Base-by-base conservation (phyloP, 2,888 invertebrate species). In the Limenitis camilla region DNA sequence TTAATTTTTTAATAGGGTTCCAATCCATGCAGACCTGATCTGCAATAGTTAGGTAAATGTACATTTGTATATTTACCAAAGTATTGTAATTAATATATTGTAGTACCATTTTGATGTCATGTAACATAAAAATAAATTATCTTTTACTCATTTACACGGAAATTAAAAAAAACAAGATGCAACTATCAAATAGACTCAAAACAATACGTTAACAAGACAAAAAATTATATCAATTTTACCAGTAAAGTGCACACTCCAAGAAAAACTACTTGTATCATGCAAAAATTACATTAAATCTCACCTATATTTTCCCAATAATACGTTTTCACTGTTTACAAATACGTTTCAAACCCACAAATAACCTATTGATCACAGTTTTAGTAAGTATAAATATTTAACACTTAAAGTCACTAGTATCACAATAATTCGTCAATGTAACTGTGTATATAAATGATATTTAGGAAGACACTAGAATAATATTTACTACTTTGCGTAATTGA, bases 271-370 rank as follows among this genome's bases (percentile, higher is more conserved):
- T 10, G 10, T 36, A 29, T 32, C 41, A 52, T 46, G 40, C 33
- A 43, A 38, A 6, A 10, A 42, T n/a, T 29, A 9, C 10, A 36
- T 36, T 4, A 11, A 9, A 29, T 46, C 52, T 52, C 46, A 52
- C 52, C 52, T 30, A 52, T 27, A 31, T 41, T 28, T 31, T 6
- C 35, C 19, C 7, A 35, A 41, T 33, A 46, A 29, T 19, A 45
- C 9, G n/a, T 38, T 52, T 52, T 41, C 51, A 52, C 49, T 55
- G 52, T 52, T 52, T 52, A 52, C 42, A 44, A 52, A 52, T 49
- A 45, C 36, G 33, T 43, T 19, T 36, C 30, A 30, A 38, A 40
- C 32, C 29, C 33, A 28, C 28, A 35, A 31, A 49, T 55, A 52
- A 52, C 55, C 49, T 55, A 40, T 19, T 19, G 11, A 19, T 43